phyloP scores from a whole-genome alignment of 2,113 vertebrate species.

The Tretioscincus oriximinensis region DNA sequence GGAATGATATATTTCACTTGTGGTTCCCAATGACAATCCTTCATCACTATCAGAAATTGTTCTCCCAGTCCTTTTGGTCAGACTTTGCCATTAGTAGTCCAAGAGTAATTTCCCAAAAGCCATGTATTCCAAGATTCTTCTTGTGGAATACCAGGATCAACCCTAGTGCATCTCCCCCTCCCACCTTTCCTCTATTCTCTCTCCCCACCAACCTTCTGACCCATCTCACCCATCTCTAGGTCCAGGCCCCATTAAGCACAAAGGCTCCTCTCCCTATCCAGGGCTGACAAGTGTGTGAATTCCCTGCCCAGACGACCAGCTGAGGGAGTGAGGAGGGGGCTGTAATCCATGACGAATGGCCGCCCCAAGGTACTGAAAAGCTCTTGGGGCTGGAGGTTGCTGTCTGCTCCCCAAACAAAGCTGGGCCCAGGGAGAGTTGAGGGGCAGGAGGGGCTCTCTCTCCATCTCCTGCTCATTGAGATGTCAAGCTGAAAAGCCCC shows the following conservation, averaged over 20 bases:
- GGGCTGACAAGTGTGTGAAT: slow-evolving; percentile 40
- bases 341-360: slow-evolving; percentile 39
- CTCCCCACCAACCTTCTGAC: slow-evolving; percentile 17
- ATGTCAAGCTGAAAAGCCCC: slow-evolving; percentile 38
- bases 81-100: background rate
- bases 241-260: slow-evolving; percentile 37
- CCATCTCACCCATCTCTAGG: slow-evolving; percentile 39
- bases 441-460: slow-evolving; percentile 27
- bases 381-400: slow-evolving; percentile 29
- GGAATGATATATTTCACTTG: background rate
- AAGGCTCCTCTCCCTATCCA: slow-evolving; percentile 22
- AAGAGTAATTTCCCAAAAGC: slow-evolving; percentile 12
- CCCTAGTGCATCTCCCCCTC: background rate
- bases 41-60: background rate
- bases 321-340: slow-evolving; percentile 30
- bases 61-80: background rate
- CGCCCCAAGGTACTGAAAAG: slow-evolving; percentile 31
- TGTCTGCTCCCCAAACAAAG: slow-evolving; percentile 42
- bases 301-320: slow-evolving; percentile 39
- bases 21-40: background rate
- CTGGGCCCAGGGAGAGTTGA: slow-evolving; percentile 25
- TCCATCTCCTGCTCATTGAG: slow-evolving; percentile 41
- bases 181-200: background rate
- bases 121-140: slow-evolving; percentile 10
- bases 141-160: slow-evolving; percentile 1